Base-by-base conservation (phyloP, 2,888 invertebrate genomes). In the Eudasyphora cyanicolor region DNA sequence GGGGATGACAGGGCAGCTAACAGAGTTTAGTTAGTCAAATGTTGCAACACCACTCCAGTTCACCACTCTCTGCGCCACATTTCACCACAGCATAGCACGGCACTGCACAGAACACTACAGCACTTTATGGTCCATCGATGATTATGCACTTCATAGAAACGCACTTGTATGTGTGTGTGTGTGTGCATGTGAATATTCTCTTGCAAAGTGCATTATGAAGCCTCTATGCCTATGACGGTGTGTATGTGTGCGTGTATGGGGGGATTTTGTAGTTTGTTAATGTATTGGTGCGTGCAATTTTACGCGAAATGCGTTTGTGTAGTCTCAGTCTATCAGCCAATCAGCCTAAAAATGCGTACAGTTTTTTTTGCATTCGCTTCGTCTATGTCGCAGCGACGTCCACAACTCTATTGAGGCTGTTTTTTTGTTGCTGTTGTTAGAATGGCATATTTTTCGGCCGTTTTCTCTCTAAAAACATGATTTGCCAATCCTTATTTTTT, bases 341-440 rank as follows among this genome's bases (percentile, higher is more conserved):
- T 81, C 71, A 84, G 42, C 42, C 84, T 76, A 76, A 81, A 78
- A 76, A 71, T 81, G 71, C 60, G 67, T 84, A 62, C 51, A 79
- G 54, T 64, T 73, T 76, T 5, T 69, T 45, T 10, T 67, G 67
- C 24, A 4, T 57, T 57, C 29, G 60, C 6, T 29, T n/a, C 27
- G 29, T n/a, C 60, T 14, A n/a, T n/a, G n/a, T n/a, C n/a, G 27
- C 57, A 27, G 60, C 60, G 60, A n/a, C n/a, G n/a, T n/a, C n/a
- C n/a, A n/a, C n/a, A n/a, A n/a, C n/a, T 60, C 5, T 24, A 51
- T 42, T 24, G 54, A 67, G 64, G 1, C 21, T n/a, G 5, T 29
- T 70, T 14, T 17, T n/a, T 19, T 54, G 29, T 64, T 74, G 17
- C 70, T 74, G 10, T 42, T 17, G 35, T 51, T 70, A 24, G 19